Evolutionary conservation across 2,888 invertebrate species (phyloP), one percentile per base, ranked within the genome.

Genomic region (Neria commutata): DNA sequence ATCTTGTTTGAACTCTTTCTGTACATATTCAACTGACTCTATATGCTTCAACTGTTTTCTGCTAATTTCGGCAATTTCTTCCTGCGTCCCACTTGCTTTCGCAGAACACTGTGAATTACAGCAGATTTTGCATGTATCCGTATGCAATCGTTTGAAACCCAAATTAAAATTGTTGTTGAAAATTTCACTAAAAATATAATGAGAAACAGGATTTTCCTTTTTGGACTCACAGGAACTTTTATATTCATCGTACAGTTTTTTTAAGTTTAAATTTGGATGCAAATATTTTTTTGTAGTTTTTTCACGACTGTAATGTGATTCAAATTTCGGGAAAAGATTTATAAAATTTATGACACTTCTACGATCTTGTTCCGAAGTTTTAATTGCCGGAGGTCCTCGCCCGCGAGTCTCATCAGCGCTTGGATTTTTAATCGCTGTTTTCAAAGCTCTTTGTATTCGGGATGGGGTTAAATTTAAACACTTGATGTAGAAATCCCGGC

Each of bases 81-180:
- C n/a, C n/a, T n/a, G n/a, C n/a, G n/a, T n/a, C n/a, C n/a, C n/a
- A n/a, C n/a, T n/a, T n/a, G n/a, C n/a, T n/a, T n/a, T n/a, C n/a
- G n/a, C n/a, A n/a, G n/a, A n/a, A 42, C 42, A 37, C 40, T 40
- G 25, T 14, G 25, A 53, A 42, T 53, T 25, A 40, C 25, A 16
- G 37, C 51, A 51, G n/a, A 40, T 51, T 51, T 51, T 51, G 23
- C 51, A 51, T 23, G 37, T 34, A 37, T 34, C 37, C 25, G 51
- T 19, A 37, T n/a, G n/a, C n/a, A 17, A 37, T 37, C 37, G 34
- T 25, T 51, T 51, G 24, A 51, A 51, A 37, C 51, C 17, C 40
- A 51, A 51, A 21, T 51, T 51, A 23, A 51, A 51, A 29, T 23
- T 51, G 21, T 34, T 34, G 17, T 51, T 34, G 37, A 37, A 51